Evolutionary conservation across 2,113 vertebrate genomes (phyloP).

Genomic region (Melierax canorus): DNA sequence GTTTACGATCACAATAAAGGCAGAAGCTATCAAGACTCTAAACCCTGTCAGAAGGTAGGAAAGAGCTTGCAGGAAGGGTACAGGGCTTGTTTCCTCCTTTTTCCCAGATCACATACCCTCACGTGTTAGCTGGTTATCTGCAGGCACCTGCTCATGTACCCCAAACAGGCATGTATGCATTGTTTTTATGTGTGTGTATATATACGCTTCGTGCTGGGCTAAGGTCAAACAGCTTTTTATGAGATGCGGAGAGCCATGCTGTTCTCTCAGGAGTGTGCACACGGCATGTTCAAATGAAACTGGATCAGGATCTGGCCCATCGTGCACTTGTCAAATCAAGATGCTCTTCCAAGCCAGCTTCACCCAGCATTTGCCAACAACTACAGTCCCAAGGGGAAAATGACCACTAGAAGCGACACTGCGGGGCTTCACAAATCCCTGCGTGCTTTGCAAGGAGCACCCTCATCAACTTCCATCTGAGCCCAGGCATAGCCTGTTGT

Average conservation of each 20-base stretch:
- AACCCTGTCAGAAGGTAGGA: neutral
- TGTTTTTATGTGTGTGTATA: neutral
- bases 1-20: neutral
- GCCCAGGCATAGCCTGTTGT: neutral
- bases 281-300: neutral
- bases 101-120: neutral
- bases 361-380: neutral
- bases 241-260: neutral
- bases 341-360: neutral
- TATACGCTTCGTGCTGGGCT: neutral
- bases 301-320: neutral
- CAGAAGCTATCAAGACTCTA: neutral
- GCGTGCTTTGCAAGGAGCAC: neutral
- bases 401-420: neutral
- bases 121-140: neutral
- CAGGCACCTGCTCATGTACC: neutral
- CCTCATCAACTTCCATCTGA: neutral
- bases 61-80: neutral
- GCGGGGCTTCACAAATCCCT: neutral
- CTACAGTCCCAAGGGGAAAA: neutral
- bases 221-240: neutral
- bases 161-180: neutral
- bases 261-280: neutral
- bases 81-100: neutral
- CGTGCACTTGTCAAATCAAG: neutral